These are phyloP conservation scores for Amiota communis DNA, from an alignment of 2,888 invertebrate species.

Conservation along the genomic window DNA sequence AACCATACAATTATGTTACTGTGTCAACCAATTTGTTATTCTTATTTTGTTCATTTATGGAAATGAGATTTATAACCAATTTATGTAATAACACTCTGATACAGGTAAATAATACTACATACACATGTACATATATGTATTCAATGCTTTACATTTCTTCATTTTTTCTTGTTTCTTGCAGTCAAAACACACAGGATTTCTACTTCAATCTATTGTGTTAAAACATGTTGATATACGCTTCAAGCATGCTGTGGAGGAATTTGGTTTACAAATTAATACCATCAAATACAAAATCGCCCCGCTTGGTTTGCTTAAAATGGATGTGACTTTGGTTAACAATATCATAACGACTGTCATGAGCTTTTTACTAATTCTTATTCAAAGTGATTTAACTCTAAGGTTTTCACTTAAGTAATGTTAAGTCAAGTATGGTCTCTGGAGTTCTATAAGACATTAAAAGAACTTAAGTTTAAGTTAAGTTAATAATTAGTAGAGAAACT, in stretches of 20 bases:
- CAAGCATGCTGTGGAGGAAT: conserved; percentile 60
- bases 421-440: too few relatives aligned
- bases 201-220: conserved; percentile 60
- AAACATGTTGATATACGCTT: conserved; percentile 62
- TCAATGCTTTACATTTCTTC: background rate
- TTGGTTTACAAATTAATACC: conserved; percentile 57
- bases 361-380: conserved; percentile 69
- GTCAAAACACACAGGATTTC: conserved; percentile 55
- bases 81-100: conserved; percentile 51
- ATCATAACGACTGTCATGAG: conserved; percentile 65
- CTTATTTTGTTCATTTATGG: conserved; percentile 60
- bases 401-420: conserved; percentile 59
- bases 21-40: conserved; percentile 64
- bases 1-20: conserved; percentile 61
- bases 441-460: too few relatives aligned
- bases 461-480: too few relatives aligned
- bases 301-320: conserved; percentile 62
- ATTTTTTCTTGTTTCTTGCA: conserved; percentile 34
- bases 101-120: conserved; percentile 46
- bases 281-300: conserved; percentile 64
- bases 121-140: background rate
- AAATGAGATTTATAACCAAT: conserved; percentile 57
- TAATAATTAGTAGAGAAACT: too few relatives aligned
- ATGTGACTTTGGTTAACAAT: conserved; percentile 58
- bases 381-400: conserved; percentile 67